phyloP scores from a whole-genome alignment of 1,140 invertebrate genomes.

The Drosophila repletoides region DNA sequence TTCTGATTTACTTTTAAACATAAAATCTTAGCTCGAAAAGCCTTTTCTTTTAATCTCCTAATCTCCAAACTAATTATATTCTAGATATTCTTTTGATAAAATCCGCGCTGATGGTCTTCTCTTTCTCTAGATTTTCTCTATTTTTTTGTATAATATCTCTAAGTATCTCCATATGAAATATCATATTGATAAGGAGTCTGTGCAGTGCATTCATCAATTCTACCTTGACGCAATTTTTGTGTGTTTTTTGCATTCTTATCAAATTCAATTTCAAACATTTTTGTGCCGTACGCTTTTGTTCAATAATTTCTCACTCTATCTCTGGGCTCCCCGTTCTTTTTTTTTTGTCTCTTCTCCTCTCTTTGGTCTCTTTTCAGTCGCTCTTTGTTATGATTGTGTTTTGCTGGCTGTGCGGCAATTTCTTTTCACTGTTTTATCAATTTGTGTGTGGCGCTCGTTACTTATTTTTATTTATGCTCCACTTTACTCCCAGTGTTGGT shows the following conservation, averaged over 20 bases:
- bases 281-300: constrained; percentile 67
- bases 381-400: constrained; percentile 49
- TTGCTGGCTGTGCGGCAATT: constrained; percentile 62
- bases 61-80: too few species aligned
- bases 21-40: too few species aligned
- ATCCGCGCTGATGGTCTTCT: too few species aligned
- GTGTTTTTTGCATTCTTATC: constrained; percentile 60
- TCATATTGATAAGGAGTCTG: neutral
- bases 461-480: constrained; percentile 76
- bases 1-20: too few species aligned
- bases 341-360: neutral
- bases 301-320: constrained; percentile 59
- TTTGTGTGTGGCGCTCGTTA: constrained; percentile 76
- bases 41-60: too few species aligned
- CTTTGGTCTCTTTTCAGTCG: neutral
- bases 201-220: constrained; percentile 34
- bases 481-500: neutral
- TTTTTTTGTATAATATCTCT: too few species aligned
- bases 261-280: constrained; percentile 76
- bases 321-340: constrained; percentile 2
- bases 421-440: constrained; percentile 79
- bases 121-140: too few species aligned
- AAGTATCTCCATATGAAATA: too few species aligned
- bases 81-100: too few species aligned
- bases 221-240: constrained; percentile 11